These are phyloP conservation scores for Alosa alosa DNA, from an alignment of 2,113 vertebrate species.

Conservation along the genomic window DNA sequence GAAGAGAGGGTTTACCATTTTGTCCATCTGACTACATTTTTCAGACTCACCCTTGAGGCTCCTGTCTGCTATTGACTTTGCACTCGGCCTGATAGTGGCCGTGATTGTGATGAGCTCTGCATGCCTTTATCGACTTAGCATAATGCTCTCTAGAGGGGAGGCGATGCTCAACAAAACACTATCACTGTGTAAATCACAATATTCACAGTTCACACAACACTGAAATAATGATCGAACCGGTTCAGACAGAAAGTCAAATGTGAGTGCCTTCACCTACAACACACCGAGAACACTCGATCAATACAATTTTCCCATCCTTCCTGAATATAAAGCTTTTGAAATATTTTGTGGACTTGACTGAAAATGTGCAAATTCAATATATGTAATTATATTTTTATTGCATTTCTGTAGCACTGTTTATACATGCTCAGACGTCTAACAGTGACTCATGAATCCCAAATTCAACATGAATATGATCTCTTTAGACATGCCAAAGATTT, in stretches of 20 bases:
- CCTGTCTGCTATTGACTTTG: conserved; percentile 30
- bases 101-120: conserved; percentile 28
- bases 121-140: conserved; percentile 4
- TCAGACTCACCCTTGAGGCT: background rate
- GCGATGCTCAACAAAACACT: background rate
- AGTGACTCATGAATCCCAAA: background rate
- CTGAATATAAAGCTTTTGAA: background rate
- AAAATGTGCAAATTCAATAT: background rate
- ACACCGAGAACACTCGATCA: background rate
- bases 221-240: background rate
- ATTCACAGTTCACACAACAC: conserved; percentile 8
- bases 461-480: background rate
- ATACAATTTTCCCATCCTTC: background rate
- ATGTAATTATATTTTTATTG: background rate
- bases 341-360: background rate
- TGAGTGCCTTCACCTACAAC: background rate
- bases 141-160: conserved; percentile 5
- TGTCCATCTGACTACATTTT: conserved; percentile 26
- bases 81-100: conserved; percentile 4
- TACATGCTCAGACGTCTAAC: background rate
- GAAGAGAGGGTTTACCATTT: conserved; percentile 14
- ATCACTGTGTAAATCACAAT: background rate
- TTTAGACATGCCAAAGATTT: background rate
- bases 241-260: background rate
- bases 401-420: background rate